Conservation (phyloP, 1,140 invertebrate genomes). For the Brachionus asplanchnoidis region DNA sequence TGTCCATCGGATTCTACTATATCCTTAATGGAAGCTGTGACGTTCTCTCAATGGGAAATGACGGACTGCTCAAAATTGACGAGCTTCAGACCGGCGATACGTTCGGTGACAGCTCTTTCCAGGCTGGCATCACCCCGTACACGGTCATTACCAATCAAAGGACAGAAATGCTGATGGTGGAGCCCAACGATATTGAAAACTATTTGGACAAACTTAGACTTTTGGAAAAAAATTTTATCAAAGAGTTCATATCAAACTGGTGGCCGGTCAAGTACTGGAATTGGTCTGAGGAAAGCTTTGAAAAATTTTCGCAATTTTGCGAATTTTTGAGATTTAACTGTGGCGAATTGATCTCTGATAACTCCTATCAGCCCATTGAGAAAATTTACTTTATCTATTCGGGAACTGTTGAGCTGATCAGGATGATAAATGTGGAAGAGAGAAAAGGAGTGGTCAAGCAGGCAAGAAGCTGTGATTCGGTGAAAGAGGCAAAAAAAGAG, state of each 20-base stretch:
- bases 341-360: neutral
- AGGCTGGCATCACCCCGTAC: neutral
- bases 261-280: slow-evolving; percentile 36
- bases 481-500: neutral
- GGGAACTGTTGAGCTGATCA: neutral
- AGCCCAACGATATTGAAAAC: neutral
- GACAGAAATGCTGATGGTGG: neutral
- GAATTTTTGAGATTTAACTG: neutral
- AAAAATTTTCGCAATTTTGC: neutral
- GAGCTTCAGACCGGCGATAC: slow-evolving; percentile 7
- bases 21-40: slow-evolving; percentile 23
- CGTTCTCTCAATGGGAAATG: slow-evolving; percentile 15
- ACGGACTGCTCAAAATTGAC: slow-evolving; percentile 6
- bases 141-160: slow-evolving; percentile 26
- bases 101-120: slow-evolving; percentile 12
- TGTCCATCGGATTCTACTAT: slow-evolving; percentile 1
- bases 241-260: slow-evolving; percentile 25
- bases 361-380: neutral
- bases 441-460: neutral
- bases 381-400: slow-evolving; percentile 7
- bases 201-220: slow-evolving; percentile 9
- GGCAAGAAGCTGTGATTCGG: neutral
- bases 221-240: neutral
- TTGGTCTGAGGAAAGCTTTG: neutral
- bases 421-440: neutral